Conservation (phyloP, 1,140 invertebrate species). For the Calephelis nemesis region DNA sequence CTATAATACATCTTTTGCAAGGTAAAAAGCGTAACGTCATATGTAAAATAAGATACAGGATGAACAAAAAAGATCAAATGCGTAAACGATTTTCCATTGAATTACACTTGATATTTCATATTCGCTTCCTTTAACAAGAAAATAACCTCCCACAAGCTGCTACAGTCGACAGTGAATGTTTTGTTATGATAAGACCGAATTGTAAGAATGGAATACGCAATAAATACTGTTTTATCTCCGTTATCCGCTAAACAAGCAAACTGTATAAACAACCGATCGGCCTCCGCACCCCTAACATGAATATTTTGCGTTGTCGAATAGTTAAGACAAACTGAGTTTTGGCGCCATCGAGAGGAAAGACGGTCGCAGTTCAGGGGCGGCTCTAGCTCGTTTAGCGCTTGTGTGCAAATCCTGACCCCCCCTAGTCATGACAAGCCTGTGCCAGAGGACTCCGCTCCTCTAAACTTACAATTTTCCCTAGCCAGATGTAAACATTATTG, state of each 20-base stretch:
- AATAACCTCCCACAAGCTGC: slow-evolving; percentile 36
- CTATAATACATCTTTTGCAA: no score
- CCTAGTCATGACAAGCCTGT: no score
- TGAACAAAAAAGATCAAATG: slow-evolving; percentile 15
- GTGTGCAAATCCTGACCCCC: no score
- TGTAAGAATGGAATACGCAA: slow-evolving; percentile 50
- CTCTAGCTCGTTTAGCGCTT: no score
- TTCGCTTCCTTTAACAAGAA: slow-evolving; percentile 34
- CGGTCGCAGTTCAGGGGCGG: no score
- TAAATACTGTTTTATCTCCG: slow-evolving; percentile 63
- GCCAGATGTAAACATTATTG: no score
- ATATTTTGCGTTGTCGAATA: not conserved
- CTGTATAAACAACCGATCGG: slow-evolving; percentile 39
- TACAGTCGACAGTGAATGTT: slow-evolving; percentile 31
- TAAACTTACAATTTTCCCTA: no score
- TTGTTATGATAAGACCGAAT: slow-evolving; percentile 52
- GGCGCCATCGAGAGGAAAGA: no score
- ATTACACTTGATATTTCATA: slow-evolving; percentile 24
- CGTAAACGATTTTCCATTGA: slow-evolving; percentile 12
- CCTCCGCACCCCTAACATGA: slow-evolving; percentile 15
- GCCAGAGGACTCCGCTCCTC: no score
- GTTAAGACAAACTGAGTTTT: no score
- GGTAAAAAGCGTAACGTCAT: no score
- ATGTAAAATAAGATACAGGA: no score
- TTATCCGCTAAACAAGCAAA: slow-evolving; percentile 49